A percentile compares a stretch with the other conserved stretches of the same genome.
phyloP scores from a whole-genome alignment of 2,797 vertebrate species.

The Atherinosoma microstoma region DNA sequence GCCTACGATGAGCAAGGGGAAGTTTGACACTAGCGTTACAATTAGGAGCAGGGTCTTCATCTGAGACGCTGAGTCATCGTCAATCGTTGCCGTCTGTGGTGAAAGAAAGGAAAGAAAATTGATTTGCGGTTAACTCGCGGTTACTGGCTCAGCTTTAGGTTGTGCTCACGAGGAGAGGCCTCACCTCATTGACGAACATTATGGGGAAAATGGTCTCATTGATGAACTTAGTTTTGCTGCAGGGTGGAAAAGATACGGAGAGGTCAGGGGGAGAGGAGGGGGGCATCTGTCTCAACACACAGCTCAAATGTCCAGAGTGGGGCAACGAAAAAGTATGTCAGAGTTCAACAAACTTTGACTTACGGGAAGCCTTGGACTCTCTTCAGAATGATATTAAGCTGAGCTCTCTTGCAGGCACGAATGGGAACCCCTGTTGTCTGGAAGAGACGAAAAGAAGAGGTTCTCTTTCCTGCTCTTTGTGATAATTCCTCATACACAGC shows the following conservation, averaged over 20 bases:
- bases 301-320: conserved; percentile 30
- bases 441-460: neutral
- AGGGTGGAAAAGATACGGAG: conserved; percentile 7
- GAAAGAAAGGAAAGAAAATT: conserved; percentile 1
- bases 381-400: conserved; percentile 86
- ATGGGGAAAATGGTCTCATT: conserved; percentile 87
- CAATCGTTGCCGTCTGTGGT: conserved; percentile 83
- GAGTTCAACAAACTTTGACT: conserved; percentile 67
- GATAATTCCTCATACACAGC: neutral
- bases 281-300: conserved; percentile 52
- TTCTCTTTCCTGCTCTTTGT: neutral
- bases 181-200: conserved; percentile 89
- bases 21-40: conserved; percentile 83
- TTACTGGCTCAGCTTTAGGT: neutral
- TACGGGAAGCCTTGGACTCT: conserved; percentile 84
- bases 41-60: conserved; percentile 84
- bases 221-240: conserved; percentile 78
- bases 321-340: conserved; percentile 49
- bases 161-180: conserved; percentile 5
- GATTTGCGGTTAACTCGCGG: neutral
- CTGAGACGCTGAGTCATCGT: conserved; percentile 81
- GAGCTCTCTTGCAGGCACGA: conserved; percentile 86
- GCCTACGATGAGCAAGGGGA: conserved; percentile 84
- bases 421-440: conserved; percentile 86
- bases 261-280: conserved; percentile 27